A percentile compares a stretch with the other conserved stretches of the same genome.
Conservation (phyloP, 2,113 vertebrate species). For the Mola mola region DNA sequence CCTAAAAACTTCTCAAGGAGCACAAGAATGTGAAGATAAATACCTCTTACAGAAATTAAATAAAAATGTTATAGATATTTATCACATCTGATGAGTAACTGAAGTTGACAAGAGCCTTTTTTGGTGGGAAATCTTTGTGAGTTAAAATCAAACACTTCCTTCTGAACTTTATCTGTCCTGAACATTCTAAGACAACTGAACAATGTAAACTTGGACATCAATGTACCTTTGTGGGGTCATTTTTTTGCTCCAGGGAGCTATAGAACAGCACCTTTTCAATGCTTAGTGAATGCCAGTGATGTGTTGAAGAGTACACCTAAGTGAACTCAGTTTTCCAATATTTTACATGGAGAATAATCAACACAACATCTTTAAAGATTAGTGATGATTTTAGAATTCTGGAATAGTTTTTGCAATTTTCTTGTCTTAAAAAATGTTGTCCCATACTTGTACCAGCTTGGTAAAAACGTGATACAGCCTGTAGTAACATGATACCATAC, state of each 20-base stretch:
- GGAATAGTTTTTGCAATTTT: no score
- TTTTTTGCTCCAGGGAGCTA: slow-evolving; percentile 66
- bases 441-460: no score
- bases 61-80: no score
- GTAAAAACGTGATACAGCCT: no score
- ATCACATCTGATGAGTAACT: slow-evolving; percentile 20
- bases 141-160: slow-evolving; percentile 54
- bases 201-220: slow-evolving; percentile 72
- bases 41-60: no score
- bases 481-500: no score
- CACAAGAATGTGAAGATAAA: slow-evolving; percentile 38
- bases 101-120: slow-evolving; percentile 8
- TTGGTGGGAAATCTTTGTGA: slow-evolving; percentile 22
- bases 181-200: slow-evolving; percentile 56
- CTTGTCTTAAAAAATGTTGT: no score
- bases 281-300: slow-evolving; percentile 42
- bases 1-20: slow-evolving; percentile 39
- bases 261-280: slow-evolving; percentile 71
- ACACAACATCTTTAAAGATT: no score
- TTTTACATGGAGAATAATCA: slow-evolving; percentile 12
- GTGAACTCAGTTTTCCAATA: slow-evolving; percentile 8
- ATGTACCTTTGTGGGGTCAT: slow-evolving; percentile 64
- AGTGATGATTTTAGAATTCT: no score
- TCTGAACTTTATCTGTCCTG: slow-evolving; percentile 27
- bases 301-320: slow-evolving; percentile 25